Conservation (phyloP, 1,140 invertebrate genomes). For the Cydia strobilella region DNA sequence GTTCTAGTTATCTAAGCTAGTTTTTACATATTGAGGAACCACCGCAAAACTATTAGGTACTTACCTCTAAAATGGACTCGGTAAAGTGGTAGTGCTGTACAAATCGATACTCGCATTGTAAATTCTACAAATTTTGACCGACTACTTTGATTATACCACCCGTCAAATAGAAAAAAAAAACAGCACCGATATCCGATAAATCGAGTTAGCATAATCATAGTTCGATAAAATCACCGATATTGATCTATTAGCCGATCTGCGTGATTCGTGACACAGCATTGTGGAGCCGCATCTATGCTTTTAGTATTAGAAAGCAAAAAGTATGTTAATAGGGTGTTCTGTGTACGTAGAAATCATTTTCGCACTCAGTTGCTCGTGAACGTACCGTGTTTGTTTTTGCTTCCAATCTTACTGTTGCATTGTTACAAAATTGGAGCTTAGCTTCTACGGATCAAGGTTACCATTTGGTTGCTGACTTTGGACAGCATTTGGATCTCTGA, state of each 20-base stretch:
- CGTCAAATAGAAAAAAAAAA: constrained; percentile 18
- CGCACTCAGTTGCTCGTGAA: constrained; percentile 61
- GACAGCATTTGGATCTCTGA: no score
- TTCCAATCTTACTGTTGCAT: background rate
- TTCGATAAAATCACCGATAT: constrained; percentile 24
- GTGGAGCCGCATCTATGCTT: constrained; percentile 18
- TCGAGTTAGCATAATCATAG: constrained; percentile 28
- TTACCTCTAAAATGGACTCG: no score
- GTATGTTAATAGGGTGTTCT: constrained; percentile 62
- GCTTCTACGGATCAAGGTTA: background rate
- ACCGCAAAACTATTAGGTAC: no score
- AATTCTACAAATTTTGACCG: background rate
- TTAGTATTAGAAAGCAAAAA: constrained; percentile 36
- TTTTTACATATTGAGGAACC: no score
- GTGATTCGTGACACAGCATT: constrained; percentile 27
- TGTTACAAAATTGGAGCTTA: background rate
- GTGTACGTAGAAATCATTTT: constrained; percentile 65
- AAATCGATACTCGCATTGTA: background rate
- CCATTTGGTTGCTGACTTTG: background rate
- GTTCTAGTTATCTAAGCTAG: no score
- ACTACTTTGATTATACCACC: background rate
- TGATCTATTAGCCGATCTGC: constrained; percentile 26
- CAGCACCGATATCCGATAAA: constrained; percentile 15
- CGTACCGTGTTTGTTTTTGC: constrained; percentile 52
- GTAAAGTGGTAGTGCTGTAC: background rate